Evolutionary conservation across 2,113 vertebrate species (phyloP).

Genomic region (Agelaius tricolor): DNA sequence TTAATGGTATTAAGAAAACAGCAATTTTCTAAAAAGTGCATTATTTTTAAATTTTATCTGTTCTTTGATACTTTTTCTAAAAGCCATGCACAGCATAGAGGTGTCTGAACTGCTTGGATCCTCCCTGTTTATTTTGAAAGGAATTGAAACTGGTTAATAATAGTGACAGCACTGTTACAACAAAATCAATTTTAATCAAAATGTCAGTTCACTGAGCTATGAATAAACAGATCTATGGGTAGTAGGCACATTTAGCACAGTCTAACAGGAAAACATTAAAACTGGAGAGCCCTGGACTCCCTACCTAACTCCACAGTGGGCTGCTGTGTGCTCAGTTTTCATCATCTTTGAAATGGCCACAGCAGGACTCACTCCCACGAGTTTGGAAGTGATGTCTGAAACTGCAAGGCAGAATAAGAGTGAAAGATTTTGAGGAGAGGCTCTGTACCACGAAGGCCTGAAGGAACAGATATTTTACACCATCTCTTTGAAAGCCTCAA

Average conservation of each 20-base stretch:
- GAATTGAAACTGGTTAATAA: not conserved
- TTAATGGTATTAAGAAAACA: not conserved
- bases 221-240: not conserved
- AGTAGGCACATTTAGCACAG: not conserved
- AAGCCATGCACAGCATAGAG: not conserved
- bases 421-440: not conserved
- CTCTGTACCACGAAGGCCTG: not conserved
- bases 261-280: not conserved
- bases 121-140: constrained; percentile 18
- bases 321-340: not conserved
- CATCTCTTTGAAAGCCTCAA: not conserved
- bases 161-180: constrained; percentile 14
- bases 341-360: not conserved
- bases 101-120: constrained; percentile 9
- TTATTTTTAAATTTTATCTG: not conserved
- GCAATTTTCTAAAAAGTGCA: not conserved
- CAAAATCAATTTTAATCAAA: constrained; percentile 9
- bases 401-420: not conserved
- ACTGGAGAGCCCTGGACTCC: not conserved
- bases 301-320: not conserved
- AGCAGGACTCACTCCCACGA: not conserved
- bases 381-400: not conserved
- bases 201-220: not conserved
- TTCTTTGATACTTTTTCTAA: not conserved
- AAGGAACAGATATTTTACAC: not conserved